Evolutionary conservation across 2,113 vertebrate species (phyloP), one percentile per base, ranked within the genome.

Genomic region (Halcyon senegalensis): DNA sequence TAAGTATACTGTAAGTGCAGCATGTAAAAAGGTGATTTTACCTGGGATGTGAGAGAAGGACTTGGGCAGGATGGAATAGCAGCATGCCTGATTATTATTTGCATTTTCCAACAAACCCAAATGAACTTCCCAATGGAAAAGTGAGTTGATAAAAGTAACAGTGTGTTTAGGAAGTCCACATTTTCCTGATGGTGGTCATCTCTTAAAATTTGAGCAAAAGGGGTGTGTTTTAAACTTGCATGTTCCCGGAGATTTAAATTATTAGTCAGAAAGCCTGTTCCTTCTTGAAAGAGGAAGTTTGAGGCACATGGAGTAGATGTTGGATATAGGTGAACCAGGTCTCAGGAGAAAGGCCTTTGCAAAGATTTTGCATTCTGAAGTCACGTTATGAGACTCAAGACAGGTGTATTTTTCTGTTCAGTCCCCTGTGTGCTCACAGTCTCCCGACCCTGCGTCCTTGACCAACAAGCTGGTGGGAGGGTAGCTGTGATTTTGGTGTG

Each of bases 361-460:
- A 73, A 51, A 64, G 43, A 21, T 51, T 79, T 84, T 51, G 28
- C 17, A 1, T 90, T 76, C 53, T 75, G 67, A 90, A 76, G 64
- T 60, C 5, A 8, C 5, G 5, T 56, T 70, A 10, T 20, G 33
- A 78, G 44, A 48, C 27, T 84, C 64, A n/a, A 64, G 67, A 19
- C 17, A 51, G n/a, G 4, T 44, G 4, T 0, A 53, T 50, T 64
- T 78, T 59, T 18, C 1, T 72, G 0, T 78, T 33, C 19, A 9
- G 30, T 55, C 37, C 43, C 86, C 50, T 62, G 11, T 10, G 8
- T 81, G 10, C 59, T 70, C 7, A 31, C 13, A 5, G 7, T 84
- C 19, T 18, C 25, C 5, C 15, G 39, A 56, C 39, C 44, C 17
- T 5, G n/a, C 66, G 39, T 41, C 18, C 13, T 16, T 76, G 31